Base-by-base conservation (phyloP, 2,113 vertebrate genomes). In the Lota lota region DNA sequence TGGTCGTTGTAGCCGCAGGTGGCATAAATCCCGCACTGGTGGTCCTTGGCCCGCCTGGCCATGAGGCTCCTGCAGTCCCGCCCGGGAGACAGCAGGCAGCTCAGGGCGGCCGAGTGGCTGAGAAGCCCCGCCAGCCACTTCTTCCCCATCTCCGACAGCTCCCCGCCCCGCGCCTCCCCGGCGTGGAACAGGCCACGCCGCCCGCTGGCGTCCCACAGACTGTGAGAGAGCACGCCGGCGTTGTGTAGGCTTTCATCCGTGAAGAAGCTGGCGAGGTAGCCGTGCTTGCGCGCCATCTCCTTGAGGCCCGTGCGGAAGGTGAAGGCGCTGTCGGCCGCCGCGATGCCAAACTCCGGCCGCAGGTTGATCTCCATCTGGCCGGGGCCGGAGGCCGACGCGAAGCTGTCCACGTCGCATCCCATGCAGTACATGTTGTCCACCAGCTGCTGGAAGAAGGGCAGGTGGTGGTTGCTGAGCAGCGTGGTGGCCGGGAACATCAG, bases 331-430 rank as follows among this genome's bases (percentile, higher is more conserved):
- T 99, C 96, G 0, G 95, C 95, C 1, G 94, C 86, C 1, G 83
- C 83, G 2, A 97, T 92, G 64, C 97, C 97, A 83, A 95, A 97
- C 0, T 90, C 91, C 0, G 96, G 94, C 80, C 94, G 91, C 76
- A 99, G 93, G 73, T 90, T 93, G 67, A 98, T 92, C 86, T 98
- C 95, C 93, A 97, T 95, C 78, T 98, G 96, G 17, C 95, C 95
- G 0, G 95, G 95, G 19, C 94, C 93, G 11, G 82, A 93, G 0
- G 94, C 94, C 17, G 94, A 95, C 5, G 95, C 92, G 57, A 97
- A 97, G 79, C 93, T 96, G 83, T 99, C 96, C 0, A 98, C 93
- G 19, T 93, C 95, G 20, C 93, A 94, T 16, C 95, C 96, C 58
- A 94, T 93, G 69, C 92, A 93, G 81, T 96, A 95, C 93, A 98